Evolutionary conservation across 2,888 invertebrate species (phyloP).

Genomic region (Pseudanteris insignis): DNA sequence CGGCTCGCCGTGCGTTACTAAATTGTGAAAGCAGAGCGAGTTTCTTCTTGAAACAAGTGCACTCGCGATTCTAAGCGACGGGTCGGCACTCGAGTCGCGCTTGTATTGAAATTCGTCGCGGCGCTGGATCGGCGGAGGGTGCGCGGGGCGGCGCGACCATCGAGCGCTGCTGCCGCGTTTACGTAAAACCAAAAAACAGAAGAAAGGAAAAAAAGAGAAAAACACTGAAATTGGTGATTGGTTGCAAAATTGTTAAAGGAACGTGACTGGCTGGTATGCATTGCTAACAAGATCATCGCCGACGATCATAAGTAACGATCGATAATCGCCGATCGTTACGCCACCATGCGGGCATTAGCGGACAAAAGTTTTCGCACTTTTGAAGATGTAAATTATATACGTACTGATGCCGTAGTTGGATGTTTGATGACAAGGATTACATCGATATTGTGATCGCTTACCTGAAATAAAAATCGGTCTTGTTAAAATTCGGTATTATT

Average conservation of each 20-base stretch:
- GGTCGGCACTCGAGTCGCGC: slow-evolving; percentile 13
- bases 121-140: slow-evolving; percentile 15
- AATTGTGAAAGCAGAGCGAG: slow-evolving; percentile 46
- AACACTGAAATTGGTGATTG: slow-evolving; percentile 34
- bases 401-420: too few relatives aligned
- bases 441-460: slow-evolving; percentile 19
- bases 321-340: slow-evolving; percentile 15
- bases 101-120: slow-evolving; percentile 32
- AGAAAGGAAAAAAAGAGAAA: too few relatives aligned
- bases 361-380: slow-evolving; percentile 11
- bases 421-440: too few relatives aligned
- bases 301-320: background rate
- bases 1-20: slow-evolving; percentile 35
- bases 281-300: too few relatives aligned
- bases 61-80: slow-evolving; percentile 37
- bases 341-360: slow-evolving; percentile 6
- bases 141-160: too few relatives aligned
- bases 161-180: slow-evolving; percentile 20
- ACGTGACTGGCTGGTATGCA: slow-evolving; percentile 14
- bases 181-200: too few relatives aligned
- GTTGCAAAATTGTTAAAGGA: slow-evolving; percentile 36
- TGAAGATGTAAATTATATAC: background rate
- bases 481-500: too few relatives aligned
- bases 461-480: slow-evolving; percentile 32
- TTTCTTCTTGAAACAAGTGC: slow-evolving; percentile 47